These are phyloP conservation scores for Choloepus hoffmanni DNA, from an alignment of 2,113 vertebrate species.

Conservation along the genomic window DNA sequence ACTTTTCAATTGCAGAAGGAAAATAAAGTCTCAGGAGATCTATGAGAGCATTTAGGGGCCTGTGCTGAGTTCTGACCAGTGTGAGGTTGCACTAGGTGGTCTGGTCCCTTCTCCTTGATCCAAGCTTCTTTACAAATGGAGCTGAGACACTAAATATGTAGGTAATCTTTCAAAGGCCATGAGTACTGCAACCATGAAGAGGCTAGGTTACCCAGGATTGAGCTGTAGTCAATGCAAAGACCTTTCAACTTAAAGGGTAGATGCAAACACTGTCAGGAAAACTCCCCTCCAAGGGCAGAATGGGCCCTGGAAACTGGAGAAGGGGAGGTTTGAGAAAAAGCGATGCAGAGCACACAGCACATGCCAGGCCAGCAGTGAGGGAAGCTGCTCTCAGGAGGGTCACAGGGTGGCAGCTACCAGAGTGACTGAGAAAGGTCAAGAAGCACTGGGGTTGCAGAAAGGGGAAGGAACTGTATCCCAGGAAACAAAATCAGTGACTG, in stretches of 20 bases:
- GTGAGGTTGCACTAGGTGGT: neutral
- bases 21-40: slow-evolving; percentile 50
- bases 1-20: neutral
- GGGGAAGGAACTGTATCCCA: neutral
- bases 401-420: neutral
- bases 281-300: neutral
- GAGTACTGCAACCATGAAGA: neutral
- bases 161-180: neutral
- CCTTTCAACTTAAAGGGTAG: neutral
- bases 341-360: neutral
- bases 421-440: neutral
- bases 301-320: neutral
- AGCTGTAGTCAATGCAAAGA: neutral
- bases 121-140: neutral
- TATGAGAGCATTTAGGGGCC: neutral
- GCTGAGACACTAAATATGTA: neutral
- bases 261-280: neutral
- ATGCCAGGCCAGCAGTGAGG: neutral
- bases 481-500: neutral
- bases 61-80: slow-evolving; percentile 5
- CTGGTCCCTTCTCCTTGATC: neutral
- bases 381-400: neutral
- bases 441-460: neutral
- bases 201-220: neutral
- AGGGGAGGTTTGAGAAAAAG: neutral